Evolutionary conservation across 2,113 vertebrate genomes (phyloP).

Genomic region (Podarcis cretensis): DNA sequence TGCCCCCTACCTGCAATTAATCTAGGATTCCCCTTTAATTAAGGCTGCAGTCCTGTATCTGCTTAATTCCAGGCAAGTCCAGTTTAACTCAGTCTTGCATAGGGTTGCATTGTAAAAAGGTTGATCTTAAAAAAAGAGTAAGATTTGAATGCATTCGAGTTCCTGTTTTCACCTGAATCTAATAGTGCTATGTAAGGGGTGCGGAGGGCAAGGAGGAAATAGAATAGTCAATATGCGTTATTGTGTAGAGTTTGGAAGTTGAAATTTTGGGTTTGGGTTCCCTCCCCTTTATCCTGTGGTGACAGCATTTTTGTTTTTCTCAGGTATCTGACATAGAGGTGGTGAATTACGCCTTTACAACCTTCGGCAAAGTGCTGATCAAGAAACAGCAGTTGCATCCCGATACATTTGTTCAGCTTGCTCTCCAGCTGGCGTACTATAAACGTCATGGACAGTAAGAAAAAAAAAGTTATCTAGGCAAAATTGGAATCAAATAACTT

Average conservation of each 20-base stretch:
- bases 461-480: not conserved
- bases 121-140: not conserved
- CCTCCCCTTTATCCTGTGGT: not conserved
- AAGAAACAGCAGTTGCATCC: conserved; percentile 89
- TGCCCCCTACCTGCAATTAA: no score
- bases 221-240: not conserved
- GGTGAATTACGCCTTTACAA: conserved; percentile 82
- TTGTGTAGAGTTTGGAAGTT: not conserved
- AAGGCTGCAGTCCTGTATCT: no score
- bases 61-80: not conserved
- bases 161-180: not conserved
- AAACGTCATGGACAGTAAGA: conserved; percentile 84
- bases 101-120: not conserved
- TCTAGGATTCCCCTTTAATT: no score
- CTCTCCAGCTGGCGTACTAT: conserved; percentile 91
- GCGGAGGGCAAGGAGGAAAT: no score
- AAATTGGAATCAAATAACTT: not conserved
- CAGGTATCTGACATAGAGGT: conserved; percentile 87
- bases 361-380: conserved; percentile 89
- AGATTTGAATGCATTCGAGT: not conserved
- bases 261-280: not conserved
- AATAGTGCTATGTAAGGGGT: not conserved
- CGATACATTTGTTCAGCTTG: conserved; percentile 93
- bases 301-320: conserved; percentile 7
- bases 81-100: not conserved